Base-by-base conservation (phyloP, 1,140 invertebrate species). In the Adelges cooleyi region DNA sequence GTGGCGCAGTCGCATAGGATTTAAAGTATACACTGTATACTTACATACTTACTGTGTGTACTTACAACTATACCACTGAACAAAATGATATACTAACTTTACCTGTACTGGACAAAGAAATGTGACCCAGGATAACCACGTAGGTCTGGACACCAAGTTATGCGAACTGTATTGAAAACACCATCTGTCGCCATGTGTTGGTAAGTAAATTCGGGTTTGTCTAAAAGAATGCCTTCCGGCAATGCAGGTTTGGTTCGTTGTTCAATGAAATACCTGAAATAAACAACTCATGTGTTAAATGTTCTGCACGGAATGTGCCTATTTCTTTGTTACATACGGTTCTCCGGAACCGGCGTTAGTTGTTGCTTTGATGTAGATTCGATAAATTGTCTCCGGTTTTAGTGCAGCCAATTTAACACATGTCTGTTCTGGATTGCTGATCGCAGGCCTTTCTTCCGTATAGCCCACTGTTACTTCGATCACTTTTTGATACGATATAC, bases 91-190 rank as follows among this genome's bases (percentile, higher is more conserved):
- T n/a, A n/a, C n/a, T n/a, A n/a, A n/a, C n/a, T n/a, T n/a, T 72
- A 79, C 76, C 78, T 84, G 75, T 90, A 94, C 76, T 92, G 88
- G 2, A 89, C 92, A 71, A 85, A 93, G 75, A 96, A 96, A 72
- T 92, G 88, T 15, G 86, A 86, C 68, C 86, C 86, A 4, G 90
- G 84, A 69, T 85, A n/a, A 86, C 86, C 56, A 48, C 84, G 82
- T 27, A 84, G 73, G 70, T 83, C 84, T 13, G 89, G 87, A 46
- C 82, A 71, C 92, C 92, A 97, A 15, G 81, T 83, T 0, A 97
- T 81, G 69, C 83, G 83, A 23, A 94, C 83, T 46, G 82, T 85
- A 29, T 85, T 82, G 38, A 81, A 81, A 11, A 86, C 85, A 71
- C 88, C 87, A 22, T 86, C 83, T 44, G 85, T 84, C 1, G 81